A percentile compares a stretch with the other conserved stretches of the same genome.
Conservation (phyloP, 2,888 invertebrate species). For the Tinea semifulvella region DNA sequence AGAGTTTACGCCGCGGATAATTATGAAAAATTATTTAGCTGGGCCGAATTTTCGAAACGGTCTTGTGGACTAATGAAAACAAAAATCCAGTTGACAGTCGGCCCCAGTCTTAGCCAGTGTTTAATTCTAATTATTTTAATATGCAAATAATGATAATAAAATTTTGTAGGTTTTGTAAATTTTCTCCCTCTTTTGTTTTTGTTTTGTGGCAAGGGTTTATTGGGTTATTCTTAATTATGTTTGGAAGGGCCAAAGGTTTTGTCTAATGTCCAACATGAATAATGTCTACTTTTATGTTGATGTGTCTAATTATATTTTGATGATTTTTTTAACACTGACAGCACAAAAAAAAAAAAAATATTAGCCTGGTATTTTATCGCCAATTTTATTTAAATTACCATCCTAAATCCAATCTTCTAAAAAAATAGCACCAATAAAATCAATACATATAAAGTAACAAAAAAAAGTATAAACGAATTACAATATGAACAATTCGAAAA, state of each 20-base stretch:
- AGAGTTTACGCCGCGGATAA: constrained; percentile 31
- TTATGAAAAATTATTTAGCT: constrained; percentile 38
- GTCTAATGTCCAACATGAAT: constrained; percentile 18
- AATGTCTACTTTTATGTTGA: constrained; percentile 39
- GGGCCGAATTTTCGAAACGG: constrained; percentile 12
- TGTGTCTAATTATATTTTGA: constrained; percentile 20
- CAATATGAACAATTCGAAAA: too few species aligned
- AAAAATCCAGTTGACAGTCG: constrained; percentile 15
- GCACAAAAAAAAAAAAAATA: too few species aligned
- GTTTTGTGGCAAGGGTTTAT: constrained; percentile 46
- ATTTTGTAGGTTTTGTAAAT: constrained; percentile 50
- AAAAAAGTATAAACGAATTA: too few species aligned
- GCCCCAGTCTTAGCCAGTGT: constrained; percentile 19
- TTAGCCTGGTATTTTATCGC: too few species aligned
- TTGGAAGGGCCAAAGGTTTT: constrained; percentile 33
- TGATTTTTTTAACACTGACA: constrained; percentile 3
- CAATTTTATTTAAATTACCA: too few species aligned
- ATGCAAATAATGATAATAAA: constrained; percentile 67
- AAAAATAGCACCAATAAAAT: too few species aligned
- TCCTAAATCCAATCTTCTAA: too few species aligned
- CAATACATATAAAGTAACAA: too few species aligned
- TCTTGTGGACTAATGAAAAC: constrained; percentile 17
- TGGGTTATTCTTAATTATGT: constrained; percentile 59
- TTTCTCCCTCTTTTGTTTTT: constrained; percentile 50
- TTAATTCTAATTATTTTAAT: constrained; percentile 62